Percentiles rank a stretch among this genome's conserved stretches.
Evolutionary conservation across 2,797 vertebrate species (phyloP).

Genomic region (Phalloptychus januarius): DNA sequence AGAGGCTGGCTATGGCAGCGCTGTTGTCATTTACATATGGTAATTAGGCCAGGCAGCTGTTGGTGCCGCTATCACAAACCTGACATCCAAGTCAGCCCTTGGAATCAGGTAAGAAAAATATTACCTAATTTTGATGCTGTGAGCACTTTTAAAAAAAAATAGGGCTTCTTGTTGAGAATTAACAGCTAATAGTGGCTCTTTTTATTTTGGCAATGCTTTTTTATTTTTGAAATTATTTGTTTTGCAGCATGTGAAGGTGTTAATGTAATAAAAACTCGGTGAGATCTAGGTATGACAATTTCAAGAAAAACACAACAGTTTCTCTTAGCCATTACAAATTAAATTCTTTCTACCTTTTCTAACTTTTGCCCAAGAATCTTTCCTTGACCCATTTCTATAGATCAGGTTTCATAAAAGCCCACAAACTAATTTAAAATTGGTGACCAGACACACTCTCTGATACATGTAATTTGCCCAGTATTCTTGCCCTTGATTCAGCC

Average conservation of each 20-base stretch:
- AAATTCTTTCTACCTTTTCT: constrained; percentile 11
- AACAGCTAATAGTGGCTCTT: constrained; percentile 3
- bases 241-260: constrained; percentile 28
- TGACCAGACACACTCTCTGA: constrained; percentile 32
- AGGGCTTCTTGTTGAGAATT: constrained; percentile 6
- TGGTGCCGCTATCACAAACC: constrained; percentile 68
- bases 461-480: constrained; percentile 37
- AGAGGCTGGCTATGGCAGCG: constrained; percentile 62
- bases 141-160: constrained; percentile 38
- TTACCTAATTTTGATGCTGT: constrained; percentile 41
- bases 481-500: constrained; percentile 56
- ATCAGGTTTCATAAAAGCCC: constrained; percentile 27
- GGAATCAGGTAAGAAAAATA: constrained; percentile 60
- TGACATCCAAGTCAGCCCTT: constrained; percentile 56
- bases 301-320: background rate
- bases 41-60: constrained; percentile 80
- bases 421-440: constrained; percentile 31
- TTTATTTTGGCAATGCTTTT: constrained; percentile 25
- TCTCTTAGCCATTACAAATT: constrained; percentile 8
- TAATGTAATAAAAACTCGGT: constrained; percentile 24
- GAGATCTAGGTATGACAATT: constrained; percentile 21
- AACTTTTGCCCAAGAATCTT: constrained; percentile 25
- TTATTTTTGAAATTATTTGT: constrained; percentile 16
- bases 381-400: constrained; percentile 6
- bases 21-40: constrained; percentile 76